phyloP scores from a whole-genome alignment of 2,113 vertebrate genomes.

The Oreotragus oreotragus region DNA sequence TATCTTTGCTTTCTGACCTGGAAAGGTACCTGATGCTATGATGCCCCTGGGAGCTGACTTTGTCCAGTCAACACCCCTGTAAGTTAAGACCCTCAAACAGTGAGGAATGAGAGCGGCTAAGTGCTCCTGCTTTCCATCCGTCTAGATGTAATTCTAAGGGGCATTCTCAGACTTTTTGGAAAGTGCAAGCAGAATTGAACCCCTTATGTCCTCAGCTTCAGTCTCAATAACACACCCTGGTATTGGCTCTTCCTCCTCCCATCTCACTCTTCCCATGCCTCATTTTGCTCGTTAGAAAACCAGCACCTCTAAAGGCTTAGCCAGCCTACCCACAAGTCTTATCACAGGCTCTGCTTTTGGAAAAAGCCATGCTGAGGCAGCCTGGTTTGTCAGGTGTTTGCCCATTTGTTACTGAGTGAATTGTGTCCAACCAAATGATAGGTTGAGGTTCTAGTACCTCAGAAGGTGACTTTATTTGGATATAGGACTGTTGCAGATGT shows the following conservation, averaged over 20 bases:
- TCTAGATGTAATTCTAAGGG: background rate
- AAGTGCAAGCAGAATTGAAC: background rate
- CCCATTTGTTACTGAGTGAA: background rate
- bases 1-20: background rate
- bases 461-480: background rate
- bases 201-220: background rate
- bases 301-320: background rate
- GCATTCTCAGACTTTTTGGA: background rate
- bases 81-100: background rate
- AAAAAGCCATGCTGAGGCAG: background rate
- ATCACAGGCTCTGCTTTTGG: background rate
- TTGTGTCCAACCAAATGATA: background rate
- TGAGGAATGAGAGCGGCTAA: background rate
- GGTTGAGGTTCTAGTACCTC: background rate
- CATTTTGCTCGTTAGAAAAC: background rate
- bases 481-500: background rate
- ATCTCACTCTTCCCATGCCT: background rate
- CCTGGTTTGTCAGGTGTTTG: background rate
- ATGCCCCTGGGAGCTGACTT: background rate
- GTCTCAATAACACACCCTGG: background rate
- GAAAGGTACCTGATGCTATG: background rate
- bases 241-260: background rate
- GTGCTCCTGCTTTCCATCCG: background rate
- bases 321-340: background rate
- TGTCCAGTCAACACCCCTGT: background rate